phyloP scores from a whole-genome alignment of 2,113 vertebrate genomes.

The Macroglossus sobrinus region DNA sequence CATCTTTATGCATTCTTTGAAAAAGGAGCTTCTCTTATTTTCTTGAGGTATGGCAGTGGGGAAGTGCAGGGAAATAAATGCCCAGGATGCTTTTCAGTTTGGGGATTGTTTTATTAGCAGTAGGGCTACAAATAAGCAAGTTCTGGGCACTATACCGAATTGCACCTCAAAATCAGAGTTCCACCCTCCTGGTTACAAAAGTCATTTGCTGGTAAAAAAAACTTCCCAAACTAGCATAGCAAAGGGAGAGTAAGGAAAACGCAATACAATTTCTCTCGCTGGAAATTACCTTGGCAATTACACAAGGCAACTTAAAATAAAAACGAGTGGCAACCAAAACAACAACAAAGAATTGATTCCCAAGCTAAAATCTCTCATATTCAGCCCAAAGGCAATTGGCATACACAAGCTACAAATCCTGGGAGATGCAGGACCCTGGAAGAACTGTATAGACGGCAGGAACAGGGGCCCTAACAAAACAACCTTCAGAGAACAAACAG shows the following conservation, averaged over 20 bases:
- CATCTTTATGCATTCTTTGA: not conserved
- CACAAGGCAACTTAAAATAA: slow-evolving; percentile 17
- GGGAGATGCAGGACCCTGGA: not conserved
- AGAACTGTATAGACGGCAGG: not conserved
- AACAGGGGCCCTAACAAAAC: not conserved
- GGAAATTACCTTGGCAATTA: slow-evolving; percentile 29
- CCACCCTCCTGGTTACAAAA: not conserved
- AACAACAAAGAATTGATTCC: not conserved
- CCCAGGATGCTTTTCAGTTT: not conserved
- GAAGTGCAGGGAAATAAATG: not conserved
- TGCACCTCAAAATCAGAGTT: not conserved
- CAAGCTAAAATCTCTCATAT: not conserved
- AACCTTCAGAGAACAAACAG: not conserved
- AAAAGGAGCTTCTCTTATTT: not conserved
- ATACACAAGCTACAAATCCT: not conserved
- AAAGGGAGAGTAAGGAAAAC: not conserved
- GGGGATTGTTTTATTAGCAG: not conserved
- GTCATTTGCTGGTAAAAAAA: not conserved
- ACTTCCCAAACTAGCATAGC: not conserved
- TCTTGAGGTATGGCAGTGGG: not conserved
- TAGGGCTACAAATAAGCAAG: not conserved
- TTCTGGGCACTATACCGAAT: not conserved
- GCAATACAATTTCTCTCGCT: not conserved
- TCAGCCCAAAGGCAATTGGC: not conserved
- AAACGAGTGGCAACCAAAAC: not conserved